Conservation (phyloP, 2,113 vertebrate genomes). For the Mormyrus lacerda region DNA sequence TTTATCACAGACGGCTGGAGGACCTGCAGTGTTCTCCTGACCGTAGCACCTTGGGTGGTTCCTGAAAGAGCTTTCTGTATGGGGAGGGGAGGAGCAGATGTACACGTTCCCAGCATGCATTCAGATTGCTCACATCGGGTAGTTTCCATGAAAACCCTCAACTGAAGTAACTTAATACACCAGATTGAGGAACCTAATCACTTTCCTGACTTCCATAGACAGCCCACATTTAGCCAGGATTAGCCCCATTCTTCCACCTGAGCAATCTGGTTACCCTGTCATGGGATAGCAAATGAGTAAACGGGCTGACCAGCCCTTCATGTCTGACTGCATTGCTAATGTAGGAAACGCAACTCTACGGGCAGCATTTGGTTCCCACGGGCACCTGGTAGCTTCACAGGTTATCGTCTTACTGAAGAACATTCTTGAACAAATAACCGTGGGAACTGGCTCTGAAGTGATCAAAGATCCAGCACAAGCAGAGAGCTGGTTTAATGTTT, state of each 20-base stretch:
- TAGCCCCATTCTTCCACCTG: slow-evolving; percentile 45
- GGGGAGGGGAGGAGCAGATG: not conserved
- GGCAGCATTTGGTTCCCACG: slow-evolving; percentile 67
- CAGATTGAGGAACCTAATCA: not conserved
- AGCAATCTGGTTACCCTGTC: slow-evolving; percentile 58
- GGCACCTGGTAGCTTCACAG: slow-evolving; percentile 44
- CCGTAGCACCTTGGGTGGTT: slow-evolving; percentile 38
- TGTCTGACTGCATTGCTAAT: slow-evolving; percentile 51
- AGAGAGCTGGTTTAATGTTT: slow-evolving; percentile 52
- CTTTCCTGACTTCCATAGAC: slow-evolving; percentile 25
- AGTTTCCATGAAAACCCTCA: not conserved
- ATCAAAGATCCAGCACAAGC: slow-evolving; percentile 36
- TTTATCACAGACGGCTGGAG: slow-evolving; percentile 73
- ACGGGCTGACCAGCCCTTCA: slow-evolving; percentile 42
- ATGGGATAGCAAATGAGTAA: slow-evolving; percentile 60
- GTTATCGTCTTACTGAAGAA: slow-evolving; percentile 49
- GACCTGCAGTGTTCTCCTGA: slow-evolving; percentile 73
- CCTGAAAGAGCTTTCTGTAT: slow-evolving; percentile 62
- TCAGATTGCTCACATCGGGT: not conserved
- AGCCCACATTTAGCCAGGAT: slow-evolving; percentile 49
- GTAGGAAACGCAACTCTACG: slow-evolving; percentile 68
- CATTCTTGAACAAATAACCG: slow-evolving; percentile 53
- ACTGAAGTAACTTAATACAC: not conserved
- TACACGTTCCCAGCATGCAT: not conserved
- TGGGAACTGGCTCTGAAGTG: slow-evolving; percentile 62